Evolutionary conservation across 2,113 vertebrate species (phyloP), one percentile per base, ranked within the genome.

Genomic region (Otus sunia): DNA sequence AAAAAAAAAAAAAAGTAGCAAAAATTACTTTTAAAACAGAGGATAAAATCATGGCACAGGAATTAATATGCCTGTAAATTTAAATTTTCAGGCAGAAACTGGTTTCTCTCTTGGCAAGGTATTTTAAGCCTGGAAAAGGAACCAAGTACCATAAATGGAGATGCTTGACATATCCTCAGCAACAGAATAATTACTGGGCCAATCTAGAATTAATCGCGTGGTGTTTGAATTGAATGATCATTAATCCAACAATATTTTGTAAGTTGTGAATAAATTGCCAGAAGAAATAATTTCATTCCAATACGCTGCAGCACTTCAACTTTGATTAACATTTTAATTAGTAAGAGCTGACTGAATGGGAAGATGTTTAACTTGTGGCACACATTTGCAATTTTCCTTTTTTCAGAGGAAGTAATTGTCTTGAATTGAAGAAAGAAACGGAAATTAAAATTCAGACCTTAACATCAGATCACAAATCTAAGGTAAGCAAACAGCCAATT

Each of bases 401-500:
- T 98, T 96, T 87, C 97, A 99, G 99, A 91, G 99, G 99, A 98
- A 99, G 98, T 97, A 99, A 99, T 98, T 99, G 99, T 96, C 98
- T 99, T 36, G 99, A 99, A 97, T 96, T 99, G 97, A 99, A 99
- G 98, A 99, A 99, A 97, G 99, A 99, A 98, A 99, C 99, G 3
- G 99, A 99, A 98, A 98, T 98, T 96, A 99, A 99, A 98, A 99
- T 99, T 97, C 99, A 99, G 97, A 98, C 98, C 4, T 95, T 99
- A 87, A 98, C 98, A 62, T 98, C 99, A 53, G 99, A 99, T 97
- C 99, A 99, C 97, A 99, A 99, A 98, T 98, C 98, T 79, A 99
- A 99, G 99, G 99, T 99, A 98, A 98, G 98, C 95, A 95, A 98
- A 94, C 72, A 72, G 82, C 26, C 41, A 91, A 15, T 89, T 96